Evolutionary conservation across 2,797 vertebrate genomes (phyloP), one percentile per base, ranked within the genome.

Genomic region (Sandelia bainsii): DNA sequence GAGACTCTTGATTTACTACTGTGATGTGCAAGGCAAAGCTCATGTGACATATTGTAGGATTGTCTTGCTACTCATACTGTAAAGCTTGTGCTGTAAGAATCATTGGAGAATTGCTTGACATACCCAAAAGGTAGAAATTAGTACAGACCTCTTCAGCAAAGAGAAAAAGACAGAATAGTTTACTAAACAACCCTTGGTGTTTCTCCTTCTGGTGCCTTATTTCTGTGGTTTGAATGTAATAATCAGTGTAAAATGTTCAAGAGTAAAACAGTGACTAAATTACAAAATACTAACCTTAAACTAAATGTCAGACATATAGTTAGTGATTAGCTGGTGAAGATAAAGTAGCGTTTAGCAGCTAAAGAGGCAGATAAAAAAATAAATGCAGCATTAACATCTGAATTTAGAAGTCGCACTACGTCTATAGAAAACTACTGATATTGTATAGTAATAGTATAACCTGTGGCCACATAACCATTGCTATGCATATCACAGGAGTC

Each of bases 1-100:
- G 64, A 65, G 66, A 75, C 61, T 79, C 53, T 75, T 46, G 56
- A 50, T 67, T 59, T 73, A 60, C 75, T 17, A 9, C 72, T 40
- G 27, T 39, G 49, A 76, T 54, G 46, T 56, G 39, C 60, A 69
- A 79, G 69, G 61, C 17, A n/a, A 67, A 20, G 79, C 58, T 75
- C 74, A 71, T 49, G 40, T 69, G 58, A 62, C 48, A 19, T 2
- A 23, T 19, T 29, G 22, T 2, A 6, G 37, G 9, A n/a, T 19
- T 1, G 16, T 5, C 16, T n/a, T 37, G 14, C 16, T 11, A 8
- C 29, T 22, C 52, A 5, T 25, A 22, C 32, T 51, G 34, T 61
- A 16, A 17, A 22, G 40, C 16, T 7, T 45, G 42, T 45, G 17
- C 3, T 45, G 40, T 44, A 17, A 44, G 40, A 44, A 12, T 20